Conservation (phyloP, 1,140 invertebrate genomes). For the Neodiprion lecontei region DNA sequence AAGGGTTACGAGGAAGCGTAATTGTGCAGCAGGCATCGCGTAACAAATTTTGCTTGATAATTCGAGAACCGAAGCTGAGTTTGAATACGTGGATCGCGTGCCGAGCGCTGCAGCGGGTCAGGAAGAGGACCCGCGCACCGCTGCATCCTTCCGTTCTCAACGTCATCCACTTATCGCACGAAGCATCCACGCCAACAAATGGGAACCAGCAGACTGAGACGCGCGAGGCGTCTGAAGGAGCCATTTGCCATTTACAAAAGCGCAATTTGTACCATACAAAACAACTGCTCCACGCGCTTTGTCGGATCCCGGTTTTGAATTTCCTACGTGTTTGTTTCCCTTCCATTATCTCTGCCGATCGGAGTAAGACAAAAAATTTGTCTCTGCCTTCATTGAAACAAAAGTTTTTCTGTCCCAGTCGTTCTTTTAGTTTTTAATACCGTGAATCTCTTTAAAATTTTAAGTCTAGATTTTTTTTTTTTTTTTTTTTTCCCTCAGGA, state of each 20-base stretch:
- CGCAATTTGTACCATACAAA: not conserved
- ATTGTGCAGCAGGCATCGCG: not conserved
- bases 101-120: not conserved
- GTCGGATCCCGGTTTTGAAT: not conserved
- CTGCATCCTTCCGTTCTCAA: slow-evolving; percentile 3
- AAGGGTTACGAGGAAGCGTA: too few relatives aligned
- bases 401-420: too few relatives aligned
- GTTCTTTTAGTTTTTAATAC: too few relatives aligned
- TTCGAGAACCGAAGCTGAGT: not conserved
- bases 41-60: not conserved
- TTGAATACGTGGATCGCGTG: not conserved
- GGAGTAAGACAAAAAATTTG: too few relatives aligned
- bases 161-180: not conserved
- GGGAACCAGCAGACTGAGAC: not conserved
- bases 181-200: slow-evolving; percentile 1
- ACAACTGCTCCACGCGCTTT: not conserved
- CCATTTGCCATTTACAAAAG: not conserved
- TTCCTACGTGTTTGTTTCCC: not conserved
- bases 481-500: too few relatives aligned
- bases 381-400: too few relatives aligned
- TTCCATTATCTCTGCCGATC: too few relatives aligned
- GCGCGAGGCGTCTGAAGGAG: not conserved
- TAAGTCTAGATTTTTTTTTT: too few relatives aligned
- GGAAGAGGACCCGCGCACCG: slow-evolving; percentile 5
- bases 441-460: too few relatives aligned